A percentile compares a stretch with the other conserved stretches of the same genome.
Evolutionary conservation across 1,140 invertebrate species (phyloP).

Genomic region (Hyles vespertilio): DNA sequence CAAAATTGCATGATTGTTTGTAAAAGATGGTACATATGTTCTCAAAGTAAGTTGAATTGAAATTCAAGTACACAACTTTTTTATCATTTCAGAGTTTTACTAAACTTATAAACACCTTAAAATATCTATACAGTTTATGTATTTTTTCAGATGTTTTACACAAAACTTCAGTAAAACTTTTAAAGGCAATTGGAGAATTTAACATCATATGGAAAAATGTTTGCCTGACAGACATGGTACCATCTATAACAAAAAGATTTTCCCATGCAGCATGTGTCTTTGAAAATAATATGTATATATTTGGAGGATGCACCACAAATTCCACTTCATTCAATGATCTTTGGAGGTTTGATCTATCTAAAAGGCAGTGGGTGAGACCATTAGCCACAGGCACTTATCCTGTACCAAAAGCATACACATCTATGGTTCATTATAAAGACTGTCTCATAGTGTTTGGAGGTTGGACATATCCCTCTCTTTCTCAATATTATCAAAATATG

Average conservation of each 20-base stretch:
- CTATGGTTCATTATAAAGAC: constrained; percentile 91
- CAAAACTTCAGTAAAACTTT: constrained; percentile 80
- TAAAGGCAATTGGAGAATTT: constrained; percentile 81
- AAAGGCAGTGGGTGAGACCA: constrained; percentile 88
- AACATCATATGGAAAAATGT: constrained; percentile 82
- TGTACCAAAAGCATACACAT: constrained; percentile 96
- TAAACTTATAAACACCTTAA: background rate
- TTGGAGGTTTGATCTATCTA: constrained; percentile 93
- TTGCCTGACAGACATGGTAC: constrained; percentile 73
- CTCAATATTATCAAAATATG: constrained; percentile 92
- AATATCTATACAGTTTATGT: background rate
- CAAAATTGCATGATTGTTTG: constrained; percentile 90
- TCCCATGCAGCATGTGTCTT: constrained; percentile 93
- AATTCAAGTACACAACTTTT: background rate
- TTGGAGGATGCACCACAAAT: constrained; percentile 96
- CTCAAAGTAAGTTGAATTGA: constrained; percentile 82
- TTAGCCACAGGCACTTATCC: constrained; percentile 93
- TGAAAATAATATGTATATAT: constrained; percentile 93
- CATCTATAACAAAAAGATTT: constrained; percentile 90
- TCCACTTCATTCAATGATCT: constrained; percentile 98
- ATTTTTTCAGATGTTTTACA: constrained; percentile 82
- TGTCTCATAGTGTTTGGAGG: constrained; percentile 94
- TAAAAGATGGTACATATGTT: constrained; percentile 88
- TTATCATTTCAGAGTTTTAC: background rate
- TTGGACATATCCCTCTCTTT: constrained; percentile 95